A percentile compares a stretch with the other conserved stretches of the same genome.
These are phyloP conservation scores for Molorchus minor DNA, from an alignment of 2,888 invertebrate species.

Conservation along the genomic window DNA sequence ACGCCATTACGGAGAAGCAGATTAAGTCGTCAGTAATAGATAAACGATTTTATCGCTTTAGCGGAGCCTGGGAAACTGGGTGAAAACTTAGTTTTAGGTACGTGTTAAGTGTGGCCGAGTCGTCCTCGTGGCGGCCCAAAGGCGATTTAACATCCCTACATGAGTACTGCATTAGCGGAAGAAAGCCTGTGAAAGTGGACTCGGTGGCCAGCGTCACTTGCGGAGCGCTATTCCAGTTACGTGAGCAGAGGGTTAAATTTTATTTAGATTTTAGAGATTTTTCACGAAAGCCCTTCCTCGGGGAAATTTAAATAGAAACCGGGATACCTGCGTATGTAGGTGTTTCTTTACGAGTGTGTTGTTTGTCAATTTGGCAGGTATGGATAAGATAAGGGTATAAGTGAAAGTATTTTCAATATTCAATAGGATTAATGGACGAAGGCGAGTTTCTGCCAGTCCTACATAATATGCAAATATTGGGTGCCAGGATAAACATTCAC, in stretches of 20 bases:
- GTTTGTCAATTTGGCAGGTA: too few species aligned
- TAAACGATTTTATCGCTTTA: constrained; percentile 28
- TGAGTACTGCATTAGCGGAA: constrained; percentile 62
- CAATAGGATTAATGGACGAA: too few species aligned
- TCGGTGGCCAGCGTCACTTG: constrained; percentile 37
- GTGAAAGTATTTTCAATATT: too few species aligned
- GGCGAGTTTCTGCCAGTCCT: too few species aligned
- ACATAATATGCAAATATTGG: too few species aligned
- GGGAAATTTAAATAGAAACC: constrained; percentile 9
- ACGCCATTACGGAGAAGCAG: constrained; percentile 17
- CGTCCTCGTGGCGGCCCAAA: constrained; percentile 59
- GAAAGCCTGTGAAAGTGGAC: constrained; percentile 55
- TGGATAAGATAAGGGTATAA: too few species aligned
- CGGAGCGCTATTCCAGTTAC: constrained; percentile 43
- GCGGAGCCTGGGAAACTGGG: constrained; percentile 10
- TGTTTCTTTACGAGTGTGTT: neutral
- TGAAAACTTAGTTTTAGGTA: constrained; percentile 47
- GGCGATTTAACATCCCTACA: constrained; percentile 63
- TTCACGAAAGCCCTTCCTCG: constrained; percentile 3
- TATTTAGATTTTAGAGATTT: constrained; percentile 29
- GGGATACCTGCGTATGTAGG: neutral
- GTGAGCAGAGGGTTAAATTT: constrained; percentile 43
- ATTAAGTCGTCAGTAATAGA: constrained; percentile 25
- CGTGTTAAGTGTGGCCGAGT: constrained; percentile 53
- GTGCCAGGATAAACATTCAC: too few species aligned